phyloP scores from a whole-genome alignment of 2,113 vertebrate genomes.

The Tympanuchus pallidicinctus region DNA sequence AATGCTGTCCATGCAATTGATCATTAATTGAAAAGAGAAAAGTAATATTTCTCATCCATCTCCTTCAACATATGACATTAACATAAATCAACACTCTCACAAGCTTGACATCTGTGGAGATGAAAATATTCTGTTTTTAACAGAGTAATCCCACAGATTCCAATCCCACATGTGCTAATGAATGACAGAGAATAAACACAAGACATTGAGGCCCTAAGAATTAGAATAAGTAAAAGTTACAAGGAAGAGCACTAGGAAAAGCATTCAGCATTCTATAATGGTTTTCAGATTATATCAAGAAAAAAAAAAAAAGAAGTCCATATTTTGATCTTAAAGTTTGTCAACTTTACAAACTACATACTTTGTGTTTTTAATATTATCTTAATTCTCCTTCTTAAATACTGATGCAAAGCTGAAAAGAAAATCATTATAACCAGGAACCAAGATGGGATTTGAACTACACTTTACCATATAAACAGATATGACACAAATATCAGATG shows the following conservation, averaged over 20 bases:
- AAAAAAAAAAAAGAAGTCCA: background rate
- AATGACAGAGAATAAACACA: background rate
- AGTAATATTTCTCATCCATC: background rate
- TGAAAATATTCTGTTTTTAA: background rate
- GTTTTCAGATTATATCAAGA: background rate
- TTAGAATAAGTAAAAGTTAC: background rate
- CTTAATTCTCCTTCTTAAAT: background rate
- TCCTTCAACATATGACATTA: background rate
- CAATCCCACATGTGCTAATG: background rate
- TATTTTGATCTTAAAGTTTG: background rate
- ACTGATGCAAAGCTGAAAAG: background rate
- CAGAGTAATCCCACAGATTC: conserved; percentile 1
- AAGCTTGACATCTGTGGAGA: background rate
- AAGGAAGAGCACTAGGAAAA: background rate
- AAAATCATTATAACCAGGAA: background rate
- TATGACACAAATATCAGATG: background rate
- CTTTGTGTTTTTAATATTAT: background rate
- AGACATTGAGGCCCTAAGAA: background rate
- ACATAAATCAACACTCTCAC: background rate
- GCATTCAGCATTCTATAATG: background rate
- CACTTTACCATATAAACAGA: background rate
- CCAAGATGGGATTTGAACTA: background rate
- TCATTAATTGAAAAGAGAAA: background rate
- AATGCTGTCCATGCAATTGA: background rate
- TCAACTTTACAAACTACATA: background rate